Percentiles rank a stretch among this genome's conserved stretches.
Evolutionary conservation across 2,113 vertebrate species (phyloP).

Genomic region (Mungos mungo): DNA sequence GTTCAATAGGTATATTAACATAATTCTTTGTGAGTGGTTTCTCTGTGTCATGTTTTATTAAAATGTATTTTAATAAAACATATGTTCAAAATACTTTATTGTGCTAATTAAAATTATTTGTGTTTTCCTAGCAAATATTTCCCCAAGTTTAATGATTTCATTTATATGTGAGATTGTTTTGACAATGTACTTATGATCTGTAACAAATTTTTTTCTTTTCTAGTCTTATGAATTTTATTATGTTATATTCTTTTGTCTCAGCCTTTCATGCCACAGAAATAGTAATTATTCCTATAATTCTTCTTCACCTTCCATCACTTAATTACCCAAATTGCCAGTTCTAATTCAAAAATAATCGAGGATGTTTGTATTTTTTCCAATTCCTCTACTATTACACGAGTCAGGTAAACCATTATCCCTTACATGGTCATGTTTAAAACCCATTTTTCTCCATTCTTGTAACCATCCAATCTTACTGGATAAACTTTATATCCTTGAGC

Average conservation of each 20-base stretch:
- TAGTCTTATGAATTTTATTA: not conserved
- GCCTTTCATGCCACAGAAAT: not conserved
- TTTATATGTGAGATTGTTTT: not conserved
- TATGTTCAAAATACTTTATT: not conserved
- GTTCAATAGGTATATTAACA: not conserved
- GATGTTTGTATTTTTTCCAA: not conserved
- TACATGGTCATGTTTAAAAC: not conserved
- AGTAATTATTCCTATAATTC: not conserved
- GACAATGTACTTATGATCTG: not conserved
- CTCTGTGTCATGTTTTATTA: not conserved
- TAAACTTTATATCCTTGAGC: not conserved
- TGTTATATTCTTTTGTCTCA: not conserved
- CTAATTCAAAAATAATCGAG: not conserved
- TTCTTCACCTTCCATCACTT: not conserved
- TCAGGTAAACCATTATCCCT: not conserved
- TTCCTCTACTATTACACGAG: not conserved
- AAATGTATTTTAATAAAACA: not conserved
- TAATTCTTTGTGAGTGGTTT: not conserved
- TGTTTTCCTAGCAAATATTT: not conserved
- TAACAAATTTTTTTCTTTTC: not conserved
- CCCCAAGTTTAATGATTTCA: not conserved
- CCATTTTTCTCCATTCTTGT: not conserved
- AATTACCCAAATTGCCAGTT: not conserved
- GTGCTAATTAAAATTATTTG: not conserved
- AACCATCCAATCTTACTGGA: not conserved